Evolutionary conservation across 2,113 vertebrate species (phyloP), one percentile per base, ranked within the genome.

Genomic region (Lagenorhynchus albirostris): DNA sequence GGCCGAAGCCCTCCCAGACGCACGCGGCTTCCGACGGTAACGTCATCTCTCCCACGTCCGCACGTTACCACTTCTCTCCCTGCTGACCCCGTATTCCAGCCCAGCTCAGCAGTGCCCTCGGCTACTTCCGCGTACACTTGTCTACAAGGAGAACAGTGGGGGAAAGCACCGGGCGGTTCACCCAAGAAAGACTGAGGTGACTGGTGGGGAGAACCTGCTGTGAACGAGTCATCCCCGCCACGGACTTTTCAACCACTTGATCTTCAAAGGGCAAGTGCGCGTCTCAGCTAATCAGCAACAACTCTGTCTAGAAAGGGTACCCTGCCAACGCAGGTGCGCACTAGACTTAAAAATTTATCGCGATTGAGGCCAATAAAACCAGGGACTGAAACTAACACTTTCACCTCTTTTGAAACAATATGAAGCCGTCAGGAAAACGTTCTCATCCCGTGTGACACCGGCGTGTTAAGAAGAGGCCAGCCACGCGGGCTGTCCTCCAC

Each of bases 361-460:
- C 93, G 95, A 93, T 86, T 74, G 89, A 86, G 98, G 97, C 93
- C 98, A 97, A 95, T 97, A 98, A 98, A 98, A 97, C 90, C 76
- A 82, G 82, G 83, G 96, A 92, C 95, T 97, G 97, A 97, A 98
- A 98, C 53, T 25, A 82, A 96, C 94, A 97, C 96, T 25, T 97
- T 98, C 91, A 84, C 97, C 95, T 97, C 98, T 97, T 90, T 92
- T 94, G 96, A 95, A 97, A 95, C 67, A 96, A 68, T 92, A 97
- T 73, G 94, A 98, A 98, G 97, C 98, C 82, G 86, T 97, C 94
- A 96, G 79, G 63, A 55, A 92, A 93, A 86, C 67, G 20, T 81
- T 81, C 81, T 88, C 58, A 85, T 41, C 4, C 88, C 38, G 38
- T 58, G 41, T 87, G 76, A 97, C 94, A 92, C 0, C 53, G 62